These are phyloP conservation scores for Trachelus stipa DNA, from an alignment of 2,888 invertebrate species.

Conservation along the genomic window DNA sequence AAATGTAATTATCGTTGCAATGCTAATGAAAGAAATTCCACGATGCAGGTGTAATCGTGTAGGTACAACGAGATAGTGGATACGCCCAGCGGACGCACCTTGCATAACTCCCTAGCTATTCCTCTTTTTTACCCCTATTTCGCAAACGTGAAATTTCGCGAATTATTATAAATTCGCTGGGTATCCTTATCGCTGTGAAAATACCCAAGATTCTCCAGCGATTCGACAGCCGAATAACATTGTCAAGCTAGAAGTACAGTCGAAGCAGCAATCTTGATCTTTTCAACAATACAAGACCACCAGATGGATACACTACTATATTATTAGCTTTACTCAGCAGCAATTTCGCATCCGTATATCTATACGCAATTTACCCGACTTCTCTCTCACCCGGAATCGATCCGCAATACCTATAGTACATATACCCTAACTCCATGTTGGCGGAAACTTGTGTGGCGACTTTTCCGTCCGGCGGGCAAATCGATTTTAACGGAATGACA, in stretches of 20 bases:
- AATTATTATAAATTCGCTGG: neutral
- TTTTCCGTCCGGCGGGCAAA: constrained; percentile 1
- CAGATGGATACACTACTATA: neutral
- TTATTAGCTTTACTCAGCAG: neutral
- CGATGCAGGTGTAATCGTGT: neutral
- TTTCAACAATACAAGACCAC: neutral
- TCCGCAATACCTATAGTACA: neutral
- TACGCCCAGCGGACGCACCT: neutral
- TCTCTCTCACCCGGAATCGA: neutral
- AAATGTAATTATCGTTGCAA: neutral
- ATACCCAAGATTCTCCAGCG: neutral
- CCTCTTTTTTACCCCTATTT: neutral
- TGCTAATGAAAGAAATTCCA: neutral
- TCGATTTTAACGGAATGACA: constrained; percentile 32
- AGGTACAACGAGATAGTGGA: neutral
- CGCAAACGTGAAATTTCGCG: neutral
- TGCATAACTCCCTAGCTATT: neutral
- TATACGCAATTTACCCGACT: neutral
- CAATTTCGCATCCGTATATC: neutral
- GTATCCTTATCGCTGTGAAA: neutral
- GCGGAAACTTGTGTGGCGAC: neutral
- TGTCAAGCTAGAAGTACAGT: neutral
- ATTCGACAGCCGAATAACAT: neutral
- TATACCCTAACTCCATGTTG: neutral
- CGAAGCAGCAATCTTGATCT: neutral